These are phyloP conservation scores for mouse (Mus musculus) DNA, from an alignment of 2,113 vertebrate species.

Conservation along the genomic window DNA sequence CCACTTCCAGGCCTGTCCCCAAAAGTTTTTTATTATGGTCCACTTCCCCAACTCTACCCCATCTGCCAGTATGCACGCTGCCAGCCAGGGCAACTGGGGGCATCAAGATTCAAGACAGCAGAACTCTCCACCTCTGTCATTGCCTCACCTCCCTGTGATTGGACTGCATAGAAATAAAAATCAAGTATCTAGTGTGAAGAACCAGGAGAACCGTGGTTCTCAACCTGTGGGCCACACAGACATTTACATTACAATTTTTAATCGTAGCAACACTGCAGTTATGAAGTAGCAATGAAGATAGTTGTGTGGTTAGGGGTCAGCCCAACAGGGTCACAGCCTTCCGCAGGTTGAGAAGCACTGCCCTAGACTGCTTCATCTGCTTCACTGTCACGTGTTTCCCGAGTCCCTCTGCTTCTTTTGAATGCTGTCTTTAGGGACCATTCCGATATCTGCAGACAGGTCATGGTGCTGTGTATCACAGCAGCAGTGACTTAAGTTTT, in stretches of 20 bases:
- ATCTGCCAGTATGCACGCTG: neutral
- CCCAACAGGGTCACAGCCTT: neutral
- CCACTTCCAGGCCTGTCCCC: neutral
- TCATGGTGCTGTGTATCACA: neutral
- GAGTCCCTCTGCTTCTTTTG: slow-evolving; percentile 23
- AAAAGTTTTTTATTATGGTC: neutral
- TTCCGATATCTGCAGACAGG: neutral
- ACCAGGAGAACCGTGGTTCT: neutral
- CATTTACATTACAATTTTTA: neutral
- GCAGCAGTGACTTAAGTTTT: neutral
- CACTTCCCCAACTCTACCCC: no score
- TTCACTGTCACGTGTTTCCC: neutral
- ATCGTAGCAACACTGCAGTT: neutral
- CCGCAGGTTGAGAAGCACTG: neutral
- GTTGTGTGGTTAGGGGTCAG: neutral
- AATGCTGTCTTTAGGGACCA: neutral
- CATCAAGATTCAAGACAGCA: neutral
- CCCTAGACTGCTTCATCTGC: neutral
- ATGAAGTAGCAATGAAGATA: neutral
- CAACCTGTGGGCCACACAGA: neutral
- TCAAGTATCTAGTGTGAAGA: neutral
- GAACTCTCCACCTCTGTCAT: neutral
- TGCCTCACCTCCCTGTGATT: neutral
- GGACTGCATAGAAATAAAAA: neutral
- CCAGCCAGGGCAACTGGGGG: neutral